These are phyloP conservation scores for Hylomyscus alleni DNA, from an alignment of 2,797 vertebrate species.

Conservation along the genomic window DNA sequence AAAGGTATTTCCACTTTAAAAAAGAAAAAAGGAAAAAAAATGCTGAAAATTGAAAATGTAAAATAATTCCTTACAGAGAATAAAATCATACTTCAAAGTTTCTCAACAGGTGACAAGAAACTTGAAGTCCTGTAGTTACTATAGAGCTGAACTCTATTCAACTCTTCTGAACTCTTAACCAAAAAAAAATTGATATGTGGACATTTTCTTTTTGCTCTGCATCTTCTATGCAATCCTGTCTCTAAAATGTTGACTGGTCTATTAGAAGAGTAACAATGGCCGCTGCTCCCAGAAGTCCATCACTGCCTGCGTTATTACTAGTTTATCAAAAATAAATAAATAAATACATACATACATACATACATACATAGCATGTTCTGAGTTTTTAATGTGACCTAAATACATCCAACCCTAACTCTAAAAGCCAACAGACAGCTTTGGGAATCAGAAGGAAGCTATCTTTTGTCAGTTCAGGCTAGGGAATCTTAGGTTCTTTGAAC, in stretches of 20 bases:
- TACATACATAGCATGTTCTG: background rate
- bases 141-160: background rate
- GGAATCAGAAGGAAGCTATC: background rate
- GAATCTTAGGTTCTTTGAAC: background rate
- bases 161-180: background rate
- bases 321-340: background rate
- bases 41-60: background rate
- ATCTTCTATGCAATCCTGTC: conserved; percentile 21
- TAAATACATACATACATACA: background rate
- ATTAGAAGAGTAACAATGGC: background rate
- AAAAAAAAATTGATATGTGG: background rate
- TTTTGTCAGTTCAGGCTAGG: background rate
- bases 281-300: background rate
- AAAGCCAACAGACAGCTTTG: background rate
- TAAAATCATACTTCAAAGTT: conserved; percentile 38
- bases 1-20: background rate
- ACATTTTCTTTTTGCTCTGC: conserved; percentile 9
- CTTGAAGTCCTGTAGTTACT: conserved; percentile 11
- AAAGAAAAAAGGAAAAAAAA: background rate
- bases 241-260: conserved; percentile 49
- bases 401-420: background rate
- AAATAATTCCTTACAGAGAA: conserved; percentile 22
- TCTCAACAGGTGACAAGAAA: conserved; percentile 28
- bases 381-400: background rate
- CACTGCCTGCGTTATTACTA: background rate